Conservation (phyloP, 2,797 vertebrate species). For the Liasis olivaceus region DNA sequence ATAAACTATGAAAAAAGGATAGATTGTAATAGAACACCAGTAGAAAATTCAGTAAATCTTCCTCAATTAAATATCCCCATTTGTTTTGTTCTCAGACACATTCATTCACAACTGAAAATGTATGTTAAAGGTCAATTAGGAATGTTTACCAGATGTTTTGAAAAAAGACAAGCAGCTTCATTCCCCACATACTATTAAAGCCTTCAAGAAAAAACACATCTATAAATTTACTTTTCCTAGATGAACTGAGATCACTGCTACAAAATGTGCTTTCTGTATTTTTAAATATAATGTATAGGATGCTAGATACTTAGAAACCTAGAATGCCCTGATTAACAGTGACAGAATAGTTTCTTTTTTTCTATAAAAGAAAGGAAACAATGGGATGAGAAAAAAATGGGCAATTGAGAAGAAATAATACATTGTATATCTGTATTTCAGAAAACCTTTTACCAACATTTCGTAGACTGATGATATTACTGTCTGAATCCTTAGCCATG, state of each 20-base stretch:
- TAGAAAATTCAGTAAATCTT: slow-evolving; percentile 1
- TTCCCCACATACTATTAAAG: background rate
- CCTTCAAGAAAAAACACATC: background rate
- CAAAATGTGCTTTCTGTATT: background rate
- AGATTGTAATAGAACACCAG: background rate
- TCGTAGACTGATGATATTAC: background rate
- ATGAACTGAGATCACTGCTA: background rate
- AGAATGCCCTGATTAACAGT: slow-evolving; percentile 22
- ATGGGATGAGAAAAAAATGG: slow-evolving; percentile 16
- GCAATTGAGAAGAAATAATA: background rate
- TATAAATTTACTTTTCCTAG: background rate
- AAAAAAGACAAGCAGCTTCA: slow-evolving; percentile 22
- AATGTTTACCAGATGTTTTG: background rate
- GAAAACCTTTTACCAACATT: rapidly evolving
- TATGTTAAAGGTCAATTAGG: background rate
- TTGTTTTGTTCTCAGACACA: slow-evolving; percentile 18
- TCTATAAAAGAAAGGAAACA: slow-evolving; percentile 16
- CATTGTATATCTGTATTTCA: background rate
- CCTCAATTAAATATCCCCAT: background rate
- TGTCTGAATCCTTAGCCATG: background rate
- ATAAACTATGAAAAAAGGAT: background rate
- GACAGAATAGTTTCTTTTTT: background rate
- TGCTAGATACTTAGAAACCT: background rate
- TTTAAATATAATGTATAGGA: background rate
- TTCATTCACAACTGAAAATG: slow-evolving; percentile 8